Evolutionary conservation across 2,113 vertebrate species (phyloP), one percentile per base, ranked within the genome.

Genomic region (Corythoichthys haematopterus): DNA sequence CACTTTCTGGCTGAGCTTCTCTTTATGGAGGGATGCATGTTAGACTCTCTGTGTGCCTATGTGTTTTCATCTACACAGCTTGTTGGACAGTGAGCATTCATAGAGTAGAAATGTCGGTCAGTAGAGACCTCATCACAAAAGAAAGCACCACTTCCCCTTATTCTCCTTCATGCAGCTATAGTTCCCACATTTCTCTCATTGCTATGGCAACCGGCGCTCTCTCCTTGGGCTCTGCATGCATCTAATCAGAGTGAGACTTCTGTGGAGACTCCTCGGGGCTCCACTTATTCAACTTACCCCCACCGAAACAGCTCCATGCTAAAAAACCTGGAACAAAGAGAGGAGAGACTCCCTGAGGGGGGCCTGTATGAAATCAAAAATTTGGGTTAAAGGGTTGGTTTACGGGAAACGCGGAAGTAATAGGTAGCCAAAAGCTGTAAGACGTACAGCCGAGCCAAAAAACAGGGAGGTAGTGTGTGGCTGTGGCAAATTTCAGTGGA

Each of bases 221-320:
- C 86, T 90, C 80, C 90, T 89, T 88, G 79, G 88, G 88, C 87
- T 86, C 84, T 81, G 82, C 80, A 86, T 78, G 88, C 86, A 87
- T 88, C 90, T 89, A 92, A 92, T 91, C 90, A 91, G 87, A 90
- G 82, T 60, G 84, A 90, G 87, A 91, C 90, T 88, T 92, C 91
- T 92, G 90, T 90, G 87, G 89, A 91, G 90, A 91, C 88, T 92
- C 88, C 89, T 89, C 85, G 72, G 76, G 90, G 89, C 86, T 90
- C 86, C 88, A 85, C 87, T 90, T 90, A 89, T 90, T 91, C 89
- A 91, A 89, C 87, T 88, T 88, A 89, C 83, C 85, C 52, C 84
- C 87, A 86, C 82, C 48, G 86, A 87, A 90, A 84, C 88, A 87
- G 86, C 87, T 80, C 84, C 79, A 70, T 51, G 43, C 73, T 85